Evolutionary conservation across 2,113 vertebrate genomes (phyloP).

Genomic region (Hipposideros armiger): DNA sequence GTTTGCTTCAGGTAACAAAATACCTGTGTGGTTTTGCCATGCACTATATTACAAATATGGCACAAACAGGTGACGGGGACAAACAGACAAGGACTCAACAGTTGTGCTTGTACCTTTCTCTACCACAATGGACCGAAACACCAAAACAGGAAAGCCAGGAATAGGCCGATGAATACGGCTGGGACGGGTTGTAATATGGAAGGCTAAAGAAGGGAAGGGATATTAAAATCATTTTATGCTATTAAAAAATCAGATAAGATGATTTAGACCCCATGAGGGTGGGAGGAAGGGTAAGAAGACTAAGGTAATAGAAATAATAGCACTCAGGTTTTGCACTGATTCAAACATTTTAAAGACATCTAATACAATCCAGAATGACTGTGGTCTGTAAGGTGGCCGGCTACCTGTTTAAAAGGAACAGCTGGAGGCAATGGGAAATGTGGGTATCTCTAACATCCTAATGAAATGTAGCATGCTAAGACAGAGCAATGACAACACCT

Average conservation of each 20-base stretch:
- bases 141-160: conserved; percentile 99
- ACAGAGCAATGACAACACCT: conserved; percentile 27
- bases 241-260: conserved; percentile 88
- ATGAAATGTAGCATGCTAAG: conserved; percentile 70
- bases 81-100: conserved; percentile 92
- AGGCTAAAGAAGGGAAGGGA: conserved; percentile 98
- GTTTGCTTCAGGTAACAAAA: conserved; percentile 88
- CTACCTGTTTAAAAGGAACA: conserved; percentile 78
- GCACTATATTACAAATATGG: conserved; percentile 92
- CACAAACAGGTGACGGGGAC: conserved; percentile 91
- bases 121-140: conserved; percentile 99
- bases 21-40: conserved; percentile 90
- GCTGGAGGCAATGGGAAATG: conserved; percentile 72
- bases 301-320: conserved; percentile 76
- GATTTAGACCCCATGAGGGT: conserved; percentile 83
- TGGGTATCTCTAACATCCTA: conserved; percentile 57
- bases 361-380: conserved; percentile 85
- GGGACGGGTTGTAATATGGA: conserved; percentile 99
- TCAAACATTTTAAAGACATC: conserved; percentile 89
- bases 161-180: conserved; percentile 99
- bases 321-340: conserved; percentile 83
- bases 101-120: conserved; percentile 98
- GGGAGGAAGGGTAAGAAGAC: conserved; percentile 75
- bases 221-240: conserved; percentile 96
- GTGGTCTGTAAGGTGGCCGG: conserved; percentile 82